These are phyloP conservation scores for Egretta garzetta DNA, from an alignment of 2,113 vertebrate species.

Conservation along the genomic window DNA sequence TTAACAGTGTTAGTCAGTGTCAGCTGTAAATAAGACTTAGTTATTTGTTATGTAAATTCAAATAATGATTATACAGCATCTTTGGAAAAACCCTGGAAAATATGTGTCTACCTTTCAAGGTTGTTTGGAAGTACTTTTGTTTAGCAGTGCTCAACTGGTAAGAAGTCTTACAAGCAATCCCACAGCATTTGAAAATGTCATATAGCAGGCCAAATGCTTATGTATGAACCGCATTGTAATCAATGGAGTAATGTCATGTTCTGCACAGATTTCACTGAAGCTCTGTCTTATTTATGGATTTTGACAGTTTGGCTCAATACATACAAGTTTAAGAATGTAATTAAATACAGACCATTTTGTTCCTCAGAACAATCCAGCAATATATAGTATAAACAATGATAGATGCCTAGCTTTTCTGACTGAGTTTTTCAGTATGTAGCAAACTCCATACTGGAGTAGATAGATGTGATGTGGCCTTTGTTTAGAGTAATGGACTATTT, in stretches of 20 bases:
- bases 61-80: not conserved
- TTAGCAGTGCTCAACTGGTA: not conserved
- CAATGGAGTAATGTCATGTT: not conserved
- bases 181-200: not conserved
- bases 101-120: not conserved
- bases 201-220: not conserved
- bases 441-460: not conserved
- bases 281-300: not conserved
- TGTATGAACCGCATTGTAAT: not conserved
- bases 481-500: not conserved
- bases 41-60: not conserved
- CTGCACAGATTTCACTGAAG: not conserved
- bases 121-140: not conserved
- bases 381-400: not conserved
- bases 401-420: not conserved
- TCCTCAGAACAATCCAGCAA: not conserved
- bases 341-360: not conserved
- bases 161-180: not conserved
- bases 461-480: not conserved
- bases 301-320: not conserved
- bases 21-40: not conserved
- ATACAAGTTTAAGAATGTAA: not conserved
- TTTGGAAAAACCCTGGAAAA: not conserved
- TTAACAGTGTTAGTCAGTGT: not conserved
- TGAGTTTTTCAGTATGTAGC: not conserved